Conservation (phyloP, 2,113 vertebrate genomes). For the Hypanus sabinus region DNA sequence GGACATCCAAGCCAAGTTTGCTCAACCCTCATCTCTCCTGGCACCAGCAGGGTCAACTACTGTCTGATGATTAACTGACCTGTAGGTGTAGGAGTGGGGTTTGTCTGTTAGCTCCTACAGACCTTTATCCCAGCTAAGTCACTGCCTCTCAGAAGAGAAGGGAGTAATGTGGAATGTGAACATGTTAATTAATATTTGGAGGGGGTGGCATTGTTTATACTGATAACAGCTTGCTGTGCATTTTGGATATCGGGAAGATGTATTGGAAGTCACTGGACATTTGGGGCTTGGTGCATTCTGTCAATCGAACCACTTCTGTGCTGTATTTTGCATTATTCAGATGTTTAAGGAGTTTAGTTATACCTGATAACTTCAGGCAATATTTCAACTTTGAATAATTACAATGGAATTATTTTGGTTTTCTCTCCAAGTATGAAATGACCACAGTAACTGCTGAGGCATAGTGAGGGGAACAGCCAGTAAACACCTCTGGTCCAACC, state of each 20-base stretch:
- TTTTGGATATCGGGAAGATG: conserved; percentile 11
- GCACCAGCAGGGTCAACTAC: not conserved
- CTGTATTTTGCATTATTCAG: conserved; percentile 24
- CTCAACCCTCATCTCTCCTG: not conserved
- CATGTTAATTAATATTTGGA: not conserved
- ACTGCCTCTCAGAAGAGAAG: not conserved
- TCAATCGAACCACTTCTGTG: conserved; percentile 25
- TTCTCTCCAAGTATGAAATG: not conserved
- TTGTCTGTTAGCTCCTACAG: not conserved
- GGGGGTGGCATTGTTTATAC: not conserved
- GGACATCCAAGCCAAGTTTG: not conserved
- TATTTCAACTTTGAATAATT: conserved; percentile 27
- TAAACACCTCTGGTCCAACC: not conserved
- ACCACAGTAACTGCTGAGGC: not conserved
- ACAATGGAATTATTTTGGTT: conserved; percentile 9
- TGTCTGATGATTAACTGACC: not conserved
- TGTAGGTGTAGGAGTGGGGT: not conserved
- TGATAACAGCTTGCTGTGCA: conserved; percentile 16
- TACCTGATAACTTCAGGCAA: conserved; percentile 21
- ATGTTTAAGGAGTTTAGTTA: conserved; percentile 27
- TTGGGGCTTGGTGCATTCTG: conserved; percentile 18
- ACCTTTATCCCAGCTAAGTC: not conserved
- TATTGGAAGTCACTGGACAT: conserved; percentile 15
- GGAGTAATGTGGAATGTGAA: not conserved
- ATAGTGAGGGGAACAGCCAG: not conserved